Evolutionary conservation across 2,888 invertebrate species (phyloP), one percentile per base, ranked within the genome.

Genomic region (Pseudococcus viburni): DNA sequence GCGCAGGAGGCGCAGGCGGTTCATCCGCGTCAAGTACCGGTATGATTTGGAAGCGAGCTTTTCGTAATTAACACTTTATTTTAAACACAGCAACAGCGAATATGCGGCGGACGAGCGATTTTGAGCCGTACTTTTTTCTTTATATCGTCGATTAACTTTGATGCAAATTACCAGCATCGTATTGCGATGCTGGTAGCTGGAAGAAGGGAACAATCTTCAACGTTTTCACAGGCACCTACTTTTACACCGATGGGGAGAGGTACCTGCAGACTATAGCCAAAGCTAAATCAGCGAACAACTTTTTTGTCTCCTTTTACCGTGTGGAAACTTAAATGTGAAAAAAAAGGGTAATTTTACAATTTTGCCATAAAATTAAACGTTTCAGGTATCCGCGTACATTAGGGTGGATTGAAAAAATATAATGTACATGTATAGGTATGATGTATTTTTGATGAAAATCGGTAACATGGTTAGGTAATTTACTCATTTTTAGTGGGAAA

Each of bases 161-260:
- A 68, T 26, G 68, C 19, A 68, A 68, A 68, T 68, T 68, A 68
- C 68, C 68, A 11, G 68, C 68, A 68, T 68, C 68, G 68, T 11
- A 68, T 68, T 26, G 22, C 68, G 26, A 55, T 68, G 68, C 68
- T 68, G 68, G 68, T 68, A 68, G 22, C 48, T 4, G 26, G 26
- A 33, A 33, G 1, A 33, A 33, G 26, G 3, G 48, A 51, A 15
- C 15, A 15, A 15, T 51, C 15, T 51, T 12, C 48, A 51, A 51
- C 12, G 11, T 51, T 51, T 51, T 51, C 48, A 0, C 12, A 51
- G 12, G 11, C 12, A 9, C 48, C 11, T 51, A 51, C 48, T 51
- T 4, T 12, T 51, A 51, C 0, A 51, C 48, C 48, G 15, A 51
- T 42, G 9, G 2, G 48, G 4, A 51, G 0, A 15, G 15, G 48